These are phyloP conservation scores for Yponomeuta cagnagella DNA, from an alignment of 2,888 invertebrate genomes.

Conservation along the genomic window DNA sequence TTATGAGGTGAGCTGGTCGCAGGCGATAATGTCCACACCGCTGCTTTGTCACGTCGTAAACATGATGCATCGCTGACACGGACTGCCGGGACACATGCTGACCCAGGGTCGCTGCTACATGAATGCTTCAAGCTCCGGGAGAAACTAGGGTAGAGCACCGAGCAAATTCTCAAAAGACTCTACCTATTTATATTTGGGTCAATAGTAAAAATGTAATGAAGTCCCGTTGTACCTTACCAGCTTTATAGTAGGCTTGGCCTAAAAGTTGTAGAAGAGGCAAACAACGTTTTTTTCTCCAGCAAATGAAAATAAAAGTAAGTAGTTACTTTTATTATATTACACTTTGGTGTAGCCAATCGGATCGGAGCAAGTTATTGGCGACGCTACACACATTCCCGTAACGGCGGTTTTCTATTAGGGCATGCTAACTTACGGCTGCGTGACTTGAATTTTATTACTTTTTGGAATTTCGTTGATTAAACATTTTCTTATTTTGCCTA, in stretches of 20 bases:
- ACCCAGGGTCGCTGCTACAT: not conserved
- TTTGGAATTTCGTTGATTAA: not conserved
- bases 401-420: constrained; percentile 8
- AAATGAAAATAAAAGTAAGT: not conserved
- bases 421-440: not conserved
- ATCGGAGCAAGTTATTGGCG: constrained; percentile 7
- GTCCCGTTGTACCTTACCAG: not conserved
- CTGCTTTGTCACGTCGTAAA: not conserved
- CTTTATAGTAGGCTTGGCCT: not conserved
- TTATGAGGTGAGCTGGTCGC: not conserved
- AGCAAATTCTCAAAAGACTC: not conserved
- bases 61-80: not conserved
- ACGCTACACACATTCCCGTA: constrained; percentile 4
- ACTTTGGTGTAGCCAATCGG: not conserved
- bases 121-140: not conserved
- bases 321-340: not conserved
- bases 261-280: not conserved
- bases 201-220: not conserved
- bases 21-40: not conserved
- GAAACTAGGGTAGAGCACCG: not conserved
- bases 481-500: not conserved
- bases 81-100: not conserved
- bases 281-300: not conserved
- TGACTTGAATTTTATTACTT: constrained; percentile 6
- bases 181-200: not conserved